phyloP scores from a whole-genome alignment of 2,888 invertebrate genomes.

The Stenurella melanura region DNA sequence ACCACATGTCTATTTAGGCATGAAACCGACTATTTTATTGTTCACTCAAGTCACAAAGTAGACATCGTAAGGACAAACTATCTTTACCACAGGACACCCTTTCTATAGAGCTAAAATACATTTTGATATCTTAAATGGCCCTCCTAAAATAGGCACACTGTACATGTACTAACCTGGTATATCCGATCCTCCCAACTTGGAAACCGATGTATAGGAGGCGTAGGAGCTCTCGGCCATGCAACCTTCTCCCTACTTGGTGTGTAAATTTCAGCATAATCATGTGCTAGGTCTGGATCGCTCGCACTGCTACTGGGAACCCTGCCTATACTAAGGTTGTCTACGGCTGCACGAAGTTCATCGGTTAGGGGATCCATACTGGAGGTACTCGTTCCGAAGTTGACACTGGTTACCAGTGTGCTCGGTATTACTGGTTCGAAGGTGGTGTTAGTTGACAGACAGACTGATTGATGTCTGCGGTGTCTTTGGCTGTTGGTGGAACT shows the following conservation, averaged over 20 bases:
- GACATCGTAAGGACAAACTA: too few relatives aligned
- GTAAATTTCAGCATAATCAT: conserved; percentile 96
- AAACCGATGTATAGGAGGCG: conserved; percentile 89
- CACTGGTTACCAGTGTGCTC: conserved; percentile 69
- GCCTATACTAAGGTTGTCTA: conserved; percentile 75
- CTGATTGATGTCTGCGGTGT: conserved; percentile 77
- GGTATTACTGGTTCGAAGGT: conserved; percentile 70
- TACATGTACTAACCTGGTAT: conserved; percentile 82
- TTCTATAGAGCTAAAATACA: too few relatives aligned
- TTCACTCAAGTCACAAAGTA: too few relatives aligned
- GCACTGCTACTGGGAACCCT: conserved; percentile 79
- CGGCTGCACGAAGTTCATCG: conserved; percentile 78
- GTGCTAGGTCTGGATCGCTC: conserved; percentile 81
- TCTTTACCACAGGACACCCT: too few relatives aligned
- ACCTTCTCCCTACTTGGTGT: conserved; percentile 86
- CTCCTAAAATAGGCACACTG: too few relatives aligned
- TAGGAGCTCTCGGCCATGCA: conserved; percentile 80
- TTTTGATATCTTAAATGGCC: too few relatives aligned
- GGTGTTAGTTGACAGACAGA: conserved; percentile 71
- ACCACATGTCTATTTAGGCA: too few relatives aligned
- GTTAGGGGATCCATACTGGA: conserved; percentile 75
- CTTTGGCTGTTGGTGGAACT: conserved; percentile 64
- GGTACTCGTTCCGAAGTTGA: conserved; percentile 72
- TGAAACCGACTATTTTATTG: too few relatives aligned
- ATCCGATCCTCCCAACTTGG: conserved; percentile 94